Percentiles rank a stretch among this genome's conserved stretches.
phyloP scores from a whole-genome alignment of 2,113 vertebrate species.

The Varanus salvator region DNA sequence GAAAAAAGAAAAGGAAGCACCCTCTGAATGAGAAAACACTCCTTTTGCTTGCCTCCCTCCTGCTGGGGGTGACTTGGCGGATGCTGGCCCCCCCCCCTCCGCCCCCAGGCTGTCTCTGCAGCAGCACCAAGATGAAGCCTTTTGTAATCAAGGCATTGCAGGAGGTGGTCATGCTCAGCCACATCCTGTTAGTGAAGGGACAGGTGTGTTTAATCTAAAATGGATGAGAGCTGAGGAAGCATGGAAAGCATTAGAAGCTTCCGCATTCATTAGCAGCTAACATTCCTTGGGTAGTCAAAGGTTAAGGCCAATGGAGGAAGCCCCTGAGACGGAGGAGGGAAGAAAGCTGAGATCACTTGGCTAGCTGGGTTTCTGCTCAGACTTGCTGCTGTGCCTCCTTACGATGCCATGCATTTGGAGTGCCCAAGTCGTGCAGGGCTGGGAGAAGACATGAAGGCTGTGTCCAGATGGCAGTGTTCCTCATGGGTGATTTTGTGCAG shows the following conservation, averaged over 20 bases:
- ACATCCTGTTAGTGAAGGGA: not conserved
- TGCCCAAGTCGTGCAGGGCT: not conserved
- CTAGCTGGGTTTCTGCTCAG: not conserved
- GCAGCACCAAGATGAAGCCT: conserved; percentile 32
- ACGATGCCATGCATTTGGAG: not conserved
- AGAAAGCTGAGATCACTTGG: not conserved
- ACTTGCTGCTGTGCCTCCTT: not conserved
- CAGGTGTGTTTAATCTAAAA: not conserved
- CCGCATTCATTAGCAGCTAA: not conserved
- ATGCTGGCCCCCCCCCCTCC: not conserved
- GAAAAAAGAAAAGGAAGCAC: not conserved
- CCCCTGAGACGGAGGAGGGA: not conserved
- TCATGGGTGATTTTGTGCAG: not conserved
- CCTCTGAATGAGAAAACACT: conserved; percentile 21
- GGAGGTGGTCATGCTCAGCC: not conserved
- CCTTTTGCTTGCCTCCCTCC: conserved; percentile 22
- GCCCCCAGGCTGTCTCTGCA: not conserved
- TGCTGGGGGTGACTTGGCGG: not conserved
- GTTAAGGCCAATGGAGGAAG: not conserved
- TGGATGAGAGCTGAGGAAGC: not conserved
- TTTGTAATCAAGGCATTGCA: conserved; percentile 38
- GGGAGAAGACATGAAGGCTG: not conserved
- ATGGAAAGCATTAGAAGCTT: conserved; percentile 13
- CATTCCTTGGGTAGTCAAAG: not conserved
- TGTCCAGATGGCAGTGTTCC: not conserved